These are phyloP conservation scores for Mnemiopsis leidyi DNA, from an alignment of 37 sponge, comb jelly and placozoan genomes.

Conservation along the genomic window DNA sequence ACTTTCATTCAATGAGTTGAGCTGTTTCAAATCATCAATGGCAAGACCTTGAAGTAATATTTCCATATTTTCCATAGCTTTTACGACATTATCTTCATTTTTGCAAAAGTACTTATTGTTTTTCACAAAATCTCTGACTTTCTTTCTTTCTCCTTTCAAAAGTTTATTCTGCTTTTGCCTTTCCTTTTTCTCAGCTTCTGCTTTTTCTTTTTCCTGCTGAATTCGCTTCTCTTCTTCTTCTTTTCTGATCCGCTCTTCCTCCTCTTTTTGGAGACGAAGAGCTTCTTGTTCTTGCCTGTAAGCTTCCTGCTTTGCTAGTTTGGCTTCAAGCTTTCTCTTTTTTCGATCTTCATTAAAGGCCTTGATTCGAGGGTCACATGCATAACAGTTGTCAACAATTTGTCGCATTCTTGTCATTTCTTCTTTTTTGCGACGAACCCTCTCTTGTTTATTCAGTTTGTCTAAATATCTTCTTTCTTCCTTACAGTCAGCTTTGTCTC, in stretches of 20 bases:
- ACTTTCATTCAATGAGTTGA: neutral
- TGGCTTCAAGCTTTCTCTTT: conserved; percentile 75
- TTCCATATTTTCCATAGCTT: conserved; percentile 75
- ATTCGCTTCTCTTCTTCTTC: conserved; percentile 73
- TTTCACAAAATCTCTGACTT: conserved; percentile 68
- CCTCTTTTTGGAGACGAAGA: conserved; percentile 66
- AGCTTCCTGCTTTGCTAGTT: conserved; percentile 78
- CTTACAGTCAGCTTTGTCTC: conserved; percentile 87
- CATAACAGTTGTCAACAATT: conserved; percentile 86
- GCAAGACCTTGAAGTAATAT: conserved; percentile 64
- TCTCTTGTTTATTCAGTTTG: conserved; percentile 87
- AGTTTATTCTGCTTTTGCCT: conserved; percentile 74
- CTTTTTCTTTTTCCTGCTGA: conserved; percentile 70
- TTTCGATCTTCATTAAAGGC: conserved; percentile 81
- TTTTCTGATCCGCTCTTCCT: conserved; percentile 72
- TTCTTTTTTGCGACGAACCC: conserved; percentile 83
- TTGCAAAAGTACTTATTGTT: conserved; percentile 72
- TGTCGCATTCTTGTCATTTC: conserved; percentile 77
- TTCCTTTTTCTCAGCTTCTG: conserved; percentile 72
- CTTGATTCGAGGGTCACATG: conserved; percentile 86
- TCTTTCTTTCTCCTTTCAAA: conserved; percentile 78
- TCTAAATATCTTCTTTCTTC: conserved; percentile 93
- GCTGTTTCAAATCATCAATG: neutral
- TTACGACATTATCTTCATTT: conserved; percentile 67
- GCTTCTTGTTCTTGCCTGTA: conserved; percentile 68